phyloP scores from a whole-genome alignment of 23 tunicate species.

The Phallusia fumigata region DNA sequence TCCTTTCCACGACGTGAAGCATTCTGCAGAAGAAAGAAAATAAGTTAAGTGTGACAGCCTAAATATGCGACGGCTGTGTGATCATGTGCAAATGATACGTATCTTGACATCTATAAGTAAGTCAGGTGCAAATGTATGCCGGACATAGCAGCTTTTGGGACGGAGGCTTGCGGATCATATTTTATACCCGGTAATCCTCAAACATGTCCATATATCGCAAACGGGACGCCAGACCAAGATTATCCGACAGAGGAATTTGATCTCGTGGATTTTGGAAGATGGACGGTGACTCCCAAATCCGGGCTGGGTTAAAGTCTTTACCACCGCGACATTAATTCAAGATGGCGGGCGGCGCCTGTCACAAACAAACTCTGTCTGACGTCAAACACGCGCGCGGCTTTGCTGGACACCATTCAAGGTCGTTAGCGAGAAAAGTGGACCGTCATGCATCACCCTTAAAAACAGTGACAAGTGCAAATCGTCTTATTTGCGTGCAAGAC shows the following conservation, averaged over 20 bases:
- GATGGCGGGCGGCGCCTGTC: neutral
- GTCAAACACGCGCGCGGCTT: neutral
- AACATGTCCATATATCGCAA: neutral
- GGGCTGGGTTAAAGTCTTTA: neutral
- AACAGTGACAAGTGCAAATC: neutral
- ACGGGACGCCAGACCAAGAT: neutral
- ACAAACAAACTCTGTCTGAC: neutral
- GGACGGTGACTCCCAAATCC: neutral
- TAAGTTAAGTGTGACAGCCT: neutral
- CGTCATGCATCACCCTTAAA: neutral
- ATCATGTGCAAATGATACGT: too few species aligned
- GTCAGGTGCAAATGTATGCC: too few species aligned
- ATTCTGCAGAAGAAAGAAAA: neutral
- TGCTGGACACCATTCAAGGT: neutral
- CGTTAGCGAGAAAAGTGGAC: neutral
- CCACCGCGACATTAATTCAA: neutral
- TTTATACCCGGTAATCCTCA: neutral
- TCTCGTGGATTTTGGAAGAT: conserved; percentile 1
- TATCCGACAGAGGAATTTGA: neutral
- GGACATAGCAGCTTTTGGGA: neutral
- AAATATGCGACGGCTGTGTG: too few species aligned
- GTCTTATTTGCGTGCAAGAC: neutral
- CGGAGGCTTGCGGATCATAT: neutral
- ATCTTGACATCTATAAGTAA: too few species aligned
- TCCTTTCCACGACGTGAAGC: neutral